phyloP scores from a whole-genome alignment of 2,113 vertebrate species.

The Girardinichthys multiradiatus region DNA sequence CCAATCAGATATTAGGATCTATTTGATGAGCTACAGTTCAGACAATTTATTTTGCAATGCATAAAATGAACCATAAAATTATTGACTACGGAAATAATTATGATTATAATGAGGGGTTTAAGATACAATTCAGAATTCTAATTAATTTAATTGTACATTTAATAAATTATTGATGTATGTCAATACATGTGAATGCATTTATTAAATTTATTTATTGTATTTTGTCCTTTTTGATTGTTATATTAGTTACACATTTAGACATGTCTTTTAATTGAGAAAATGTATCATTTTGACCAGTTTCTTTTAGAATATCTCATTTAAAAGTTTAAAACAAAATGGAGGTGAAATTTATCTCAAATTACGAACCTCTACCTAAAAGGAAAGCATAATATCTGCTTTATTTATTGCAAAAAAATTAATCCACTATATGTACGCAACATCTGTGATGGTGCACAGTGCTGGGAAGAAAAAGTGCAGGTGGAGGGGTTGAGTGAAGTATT shows the following conservation, averaged over 20 bases:
- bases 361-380: background rate
- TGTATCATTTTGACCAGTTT: background rate
- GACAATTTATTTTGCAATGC: too few species aligned
- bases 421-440: background rate
- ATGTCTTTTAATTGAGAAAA: background rate
- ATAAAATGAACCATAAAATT: background rate
- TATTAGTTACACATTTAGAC: background rate
- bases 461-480: constrained; percentile 12
- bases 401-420: background rate
- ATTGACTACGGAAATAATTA: background rate
- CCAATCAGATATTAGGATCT: too few species aligned
- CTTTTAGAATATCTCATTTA: background rate
- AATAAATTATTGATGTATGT: background rate
- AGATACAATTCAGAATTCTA: background rate
- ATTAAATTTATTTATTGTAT: background rate
- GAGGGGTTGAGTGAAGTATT: constrained; percentile 14
- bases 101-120: background rate
- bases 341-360: background rate
- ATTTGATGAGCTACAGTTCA: too few species aligned
- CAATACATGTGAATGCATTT: background rate
- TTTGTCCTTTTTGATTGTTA: background rate
- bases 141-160: background rate
- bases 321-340: background rate
- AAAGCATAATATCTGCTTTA: too few species aligned
- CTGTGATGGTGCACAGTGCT: constrained; percentile 2